Evolutionary conservation across 2,797 vertebrate species (phyloP).

Genomic region (Myripristis jacobus): DNA sequence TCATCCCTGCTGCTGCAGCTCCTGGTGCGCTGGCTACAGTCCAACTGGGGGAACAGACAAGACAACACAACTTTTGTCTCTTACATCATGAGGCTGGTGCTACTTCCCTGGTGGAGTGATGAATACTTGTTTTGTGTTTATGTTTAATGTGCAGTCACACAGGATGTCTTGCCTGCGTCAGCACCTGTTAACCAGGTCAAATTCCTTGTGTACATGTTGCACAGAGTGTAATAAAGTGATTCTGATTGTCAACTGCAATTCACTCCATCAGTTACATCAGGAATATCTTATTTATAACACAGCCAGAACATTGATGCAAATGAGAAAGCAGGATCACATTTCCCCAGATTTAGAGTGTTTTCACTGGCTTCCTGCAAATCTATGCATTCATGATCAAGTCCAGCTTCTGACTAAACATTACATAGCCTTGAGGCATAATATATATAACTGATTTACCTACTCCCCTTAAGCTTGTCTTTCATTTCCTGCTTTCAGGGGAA

Average conservation of each 20-base stretch:
- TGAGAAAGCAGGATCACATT: too few relatives aligned
- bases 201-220: not conserved
- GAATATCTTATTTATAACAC: too few relatives aligned
- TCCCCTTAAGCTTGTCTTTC: too few relatives aligned
- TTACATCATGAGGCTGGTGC: not conserved
- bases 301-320: too few relatives aligned
- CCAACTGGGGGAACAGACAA: constrained; percentile 40
- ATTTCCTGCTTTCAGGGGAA: too few relatives aligned
- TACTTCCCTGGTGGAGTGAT: not conserved
- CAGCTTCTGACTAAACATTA: too few relatives aligned
- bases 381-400: too few relatives aligned
- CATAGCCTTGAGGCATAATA: too few relatives aligned
- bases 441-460: too few relatives aligned
- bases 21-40: constrained; percentile 53
- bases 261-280: not conserved
- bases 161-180: not conserved
- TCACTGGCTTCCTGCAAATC: too few relatives aligned
- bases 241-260: not conserved
- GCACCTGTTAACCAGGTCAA: not conserved
- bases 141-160: not conserved
- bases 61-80: not conserved
- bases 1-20: constrained; percentile 89
- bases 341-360: too few relatives aligned
- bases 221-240: not conserved
- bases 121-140: not conserved